Conservation (phyloP, 2,888 invertebrate genomes). For the Abrostola triplasia region DNA sequence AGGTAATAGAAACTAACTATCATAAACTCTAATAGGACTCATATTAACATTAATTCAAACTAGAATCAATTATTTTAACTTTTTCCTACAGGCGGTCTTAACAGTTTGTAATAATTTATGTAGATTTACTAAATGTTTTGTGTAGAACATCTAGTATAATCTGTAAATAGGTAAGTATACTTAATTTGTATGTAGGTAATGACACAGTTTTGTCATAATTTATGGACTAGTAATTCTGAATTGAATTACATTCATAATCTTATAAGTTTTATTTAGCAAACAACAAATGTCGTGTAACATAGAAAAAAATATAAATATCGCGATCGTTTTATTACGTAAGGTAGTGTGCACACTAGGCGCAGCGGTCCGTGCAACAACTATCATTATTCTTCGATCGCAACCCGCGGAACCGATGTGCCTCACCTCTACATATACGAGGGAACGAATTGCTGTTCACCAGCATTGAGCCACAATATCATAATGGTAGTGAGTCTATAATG, state of each 20-base stretch:
- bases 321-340: slow-evolving; percentile 73
- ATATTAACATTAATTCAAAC: too few relatives aligned
- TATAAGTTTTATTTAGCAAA: not conserved
- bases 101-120: too few relatives aligned
- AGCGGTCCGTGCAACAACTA: slow-evolving; percentile 74
- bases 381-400: slow-evolving; percentile 68
- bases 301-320: slow-evolving; percentile 16
- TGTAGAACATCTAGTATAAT: too few relatives aligned
- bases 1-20: too few relatives aligned
- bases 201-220: too few relatives aligned
- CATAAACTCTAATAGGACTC: too few relatives aligned
- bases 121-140: too few relatives aligned
- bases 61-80: too few relatives aligned
- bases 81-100: too few relatives aligned
- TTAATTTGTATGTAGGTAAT: too few relatives aligned
- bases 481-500: not conserved
- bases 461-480: slow-evolving; percentile 1
- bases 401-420: slow-evolving; percentile 23
- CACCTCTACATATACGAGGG: slow-evolving; percentile 10
- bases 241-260: not conserved
- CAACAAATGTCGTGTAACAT: not conserved
- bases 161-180: too few relatives aligned
- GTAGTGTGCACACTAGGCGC: slow-evolving; percentile 69
- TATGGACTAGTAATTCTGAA: not conserved
- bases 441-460: slow-evolving; percentile 24